These are phyloP conservation scores for Morpho helenor DNA, from an alignment of 2,888 invertebrate genomes.

Conservation along the genomic window DNA sequence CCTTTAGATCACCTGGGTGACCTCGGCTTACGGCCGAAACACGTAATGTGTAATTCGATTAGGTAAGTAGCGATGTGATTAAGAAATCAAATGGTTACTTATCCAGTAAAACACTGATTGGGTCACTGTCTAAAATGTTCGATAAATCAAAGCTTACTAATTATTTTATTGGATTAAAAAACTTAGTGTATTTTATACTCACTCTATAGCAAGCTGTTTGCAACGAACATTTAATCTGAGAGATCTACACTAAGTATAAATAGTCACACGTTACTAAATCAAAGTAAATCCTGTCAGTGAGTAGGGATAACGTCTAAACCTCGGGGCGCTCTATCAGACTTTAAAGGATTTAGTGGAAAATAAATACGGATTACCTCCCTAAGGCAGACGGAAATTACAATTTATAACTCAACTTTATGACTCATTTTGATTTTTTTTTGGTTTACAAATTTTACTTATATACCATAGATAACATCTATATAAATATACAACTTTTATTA, in stretches of 20 bases:
- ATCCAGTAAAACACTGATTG: no score
- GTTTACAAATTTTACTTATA: neutral
- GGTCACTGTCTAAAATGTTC: no score
- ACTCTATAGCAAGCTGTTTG: neutral
- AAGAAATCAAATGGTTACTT: no score
- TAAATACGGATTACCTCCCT: constrained; percentile 27
- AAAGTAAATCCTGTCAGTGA: constrained; percentile 30
- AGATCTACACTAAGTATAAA: constrained; percentile 22
- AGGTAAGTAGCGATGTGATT: no score
- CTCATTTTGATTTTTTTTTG: constrained; percentile 6
- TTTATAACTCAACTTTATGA: constrained; percentile 12
- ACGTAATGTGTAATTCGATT: no score
- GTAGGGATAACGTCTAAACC: constrained; percentile 28
- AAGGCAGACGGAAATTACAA: constrained; percentile 19
- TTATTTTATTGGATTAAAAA: no score
- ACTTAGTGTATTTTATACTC: no score
- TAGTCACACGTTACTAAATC: constrained; percentile 28
- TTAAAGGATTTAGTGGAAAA: constrained; percentile 39
- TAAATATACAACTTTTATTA: no score
- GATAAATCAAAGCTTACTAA: no score
- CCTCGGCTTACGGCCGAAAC: no score
- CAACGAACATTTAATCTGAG: constrained; percentile 8
- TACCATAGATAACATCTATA: no score
- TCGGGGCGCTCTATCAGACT: constrained; percentile 39
- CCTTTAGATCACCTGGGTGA: no score